Percentiles rank a stretch among this genome's conserved stretches.
phyloP scores from a whole-genome alignment of 2,797 vertebrate genomes.

The Melanotaenia parkinsoni region DNA sequence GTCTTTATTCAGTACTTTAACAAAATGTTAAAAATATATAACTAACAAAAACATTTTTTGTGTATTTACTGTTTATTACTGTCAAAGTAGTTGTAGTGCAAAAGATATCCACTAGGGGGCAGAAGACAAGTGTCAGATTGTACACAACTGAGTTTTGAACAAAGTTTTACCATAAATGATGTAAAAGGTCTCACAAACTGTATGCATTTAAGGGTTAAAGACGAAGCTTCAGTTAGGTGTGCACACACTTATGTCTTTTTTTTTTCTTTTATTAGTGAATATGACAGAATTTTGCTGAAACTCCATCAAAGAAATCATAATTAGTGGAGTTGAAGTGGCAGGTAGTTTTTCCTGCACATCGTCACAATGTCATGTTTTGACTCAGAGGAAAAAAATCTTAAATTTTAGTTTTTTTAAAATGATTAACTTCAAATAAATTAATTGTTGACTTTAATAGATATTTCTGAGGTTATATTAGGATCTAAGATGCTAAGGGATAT shows the following conservation, averaged over 20 bases:
- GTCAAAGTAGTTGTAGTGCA: no score
- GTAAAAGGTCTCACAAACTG: no score
- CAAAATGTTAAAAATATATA: no score
- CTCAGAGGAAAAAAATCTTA: neutral
- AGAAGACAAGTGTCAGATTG: no score
- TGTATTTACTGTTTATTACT: no score
- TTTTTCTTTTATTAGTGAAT: neutral
- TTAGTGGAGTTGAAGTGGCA: constrained; percentile 85
- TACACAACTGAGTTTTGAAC: no score
- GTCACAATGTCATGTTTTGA: neutral
- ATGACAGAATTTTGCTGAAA: constrained; percentile 52
- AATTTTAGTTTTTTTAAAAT: no score
- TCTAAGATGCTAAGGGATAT: neutral
- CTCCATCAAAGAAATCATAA: constrained; percentile 57
- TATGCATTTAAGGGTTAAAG: neutral
- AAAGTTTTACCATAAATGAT: no score
- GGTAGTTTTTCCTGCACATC: constrained; percentile 72
- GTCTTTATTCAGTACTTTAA: no score
- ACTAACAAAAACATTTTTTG: no score
- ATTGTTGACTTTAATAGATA: neutral
- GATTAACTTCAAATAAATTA: neutral
- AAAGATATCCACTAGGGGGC: no score
- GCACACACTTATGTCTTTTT: constrained; percentile 37
- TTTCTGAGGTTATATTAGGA: neutral
- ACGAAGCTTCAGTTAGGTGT: neutral